Base-by-base conservation (phyloP, 1,140 invertebrate species). In the Drosophila tropicalis region DNA sequence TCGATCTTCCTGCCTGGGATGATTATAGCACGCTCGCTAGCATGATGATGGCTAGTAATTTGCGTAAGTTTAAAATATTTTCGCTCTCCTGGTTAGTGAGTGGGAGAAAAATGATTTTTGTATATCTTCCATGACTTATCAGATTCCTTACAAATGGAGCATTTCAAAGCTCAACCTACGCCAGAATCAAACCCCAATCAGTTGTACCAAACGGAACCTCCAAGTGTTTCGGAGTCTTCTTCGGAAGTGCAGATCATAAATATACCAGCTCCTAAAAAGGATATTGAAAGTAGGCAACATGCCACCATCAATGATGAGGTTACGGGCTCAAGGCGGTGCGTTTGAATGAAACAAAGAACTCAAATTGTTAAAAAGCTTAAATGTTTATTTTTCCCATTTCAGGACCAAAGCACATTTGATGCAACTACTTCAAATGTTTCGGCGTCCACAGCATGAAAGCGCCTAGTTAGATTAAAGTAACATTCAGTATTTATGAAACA, bases 241-340 rank as follows among this genome's bases (percentile, higher is more conserved):
- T 41, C 56, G 7, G 0, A 15, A 10, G 54, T 65, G 1, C 54
- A 55, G 13, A 15, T 73, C 13, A 62, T 72, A 0, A 89, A 65
- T 25, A 65, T 70, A 22, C 60, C 79, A 32, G 73, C 67, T 3
- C 47, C 25, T 9, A 89, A 75, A 62, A 72, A 74, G 54, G 80
- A 89, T 12, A 51, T 84, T 4, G 84, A 87, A 51, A 81, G 84
- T 39, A 69, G 84, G 36, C 83, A 87, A 15, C 72, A 76, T 51
- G 44, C 17, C 10, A 51, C 1, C 9, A 22, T 19, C 1, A 62
- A 60, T 54, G 66, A 70, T n/a, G 62, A 75, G 6, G 3, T 54
- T 1, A 15, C 61, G 1, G 73, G 25, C 13, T 55, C 70, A 6
- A 67, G 60, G 15, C 84, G 84, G 85, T 86, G 12, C 7, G 65